Conservation (phyloP, 2,888 invertebrate genomes). For the Polymixis flavicincta region DNA sequence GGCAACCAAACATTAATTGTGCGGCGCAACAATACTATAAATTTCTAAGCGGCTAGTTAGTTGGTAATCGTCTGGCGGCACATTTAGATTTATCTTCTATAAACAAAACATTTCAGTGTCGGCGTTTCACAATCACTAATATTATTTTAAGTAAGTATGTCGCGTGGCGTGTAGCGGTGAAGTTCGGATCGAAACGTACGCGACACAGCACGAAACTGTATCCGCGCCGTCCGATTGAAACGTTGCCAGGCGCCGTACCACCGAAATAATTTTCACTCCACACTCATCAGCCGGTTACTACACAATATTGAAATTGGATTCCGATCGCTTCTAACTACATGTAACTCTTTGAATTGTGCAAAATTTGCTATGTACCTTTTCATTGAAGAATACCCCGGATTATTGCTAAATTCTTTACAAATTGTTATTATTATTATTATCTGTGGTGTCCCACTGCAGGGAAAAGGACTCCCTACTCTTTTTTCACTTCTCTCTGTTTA, state of each 20-base stretch:
- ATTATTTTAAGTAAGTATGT: constrained; percentile 80
- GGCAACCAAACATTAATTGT: too few relatives aligned
- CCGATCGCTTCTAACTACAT: constrained; percentile 52
- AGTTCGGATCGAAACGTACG: constrained; percentile 76
- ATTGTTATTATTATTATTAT: not conserved
- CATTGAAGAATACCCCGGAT: not conserved
- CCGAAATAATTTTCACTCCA: constrained; percentile 87
- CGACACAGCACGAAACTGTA: constrained; percentile 76
- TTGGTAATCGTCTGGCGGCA: constrained; percentile 46
- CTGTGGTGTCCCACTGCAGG: too few relatives aligned
- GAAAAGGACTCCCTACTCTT: too few relatives aligned
- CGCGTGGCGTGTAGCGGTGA: constrained; percentile 69
- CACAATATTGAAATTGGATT: constrained; percentile 74
- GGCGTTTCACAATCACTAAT: constrained; percentile 75
- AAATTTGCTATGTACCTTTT: not conserved
- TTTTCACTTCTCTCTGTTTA: too few relatives aligned
- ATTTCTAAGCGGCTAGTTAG: constrained; percentile 51
- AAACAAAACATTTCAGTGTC: constrained; percentile 67
- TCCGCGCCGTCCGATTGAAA: constrained; percentile 79
- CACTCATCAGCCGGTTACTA: constrained; percentile 75
- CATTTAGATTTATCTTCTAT: constrained; percentile 61
- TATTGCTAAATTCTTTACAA: not conserved
- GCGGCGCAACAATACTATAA: too few relatives aligned
- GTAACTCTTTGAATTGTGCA: constrained; percentile 14
- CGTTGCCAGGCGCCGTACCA: constrained; percentile 84